Base-by-base conservation (phyloP, 2,113 vertebrate genomes). In the Pavo muticus region DNA sequence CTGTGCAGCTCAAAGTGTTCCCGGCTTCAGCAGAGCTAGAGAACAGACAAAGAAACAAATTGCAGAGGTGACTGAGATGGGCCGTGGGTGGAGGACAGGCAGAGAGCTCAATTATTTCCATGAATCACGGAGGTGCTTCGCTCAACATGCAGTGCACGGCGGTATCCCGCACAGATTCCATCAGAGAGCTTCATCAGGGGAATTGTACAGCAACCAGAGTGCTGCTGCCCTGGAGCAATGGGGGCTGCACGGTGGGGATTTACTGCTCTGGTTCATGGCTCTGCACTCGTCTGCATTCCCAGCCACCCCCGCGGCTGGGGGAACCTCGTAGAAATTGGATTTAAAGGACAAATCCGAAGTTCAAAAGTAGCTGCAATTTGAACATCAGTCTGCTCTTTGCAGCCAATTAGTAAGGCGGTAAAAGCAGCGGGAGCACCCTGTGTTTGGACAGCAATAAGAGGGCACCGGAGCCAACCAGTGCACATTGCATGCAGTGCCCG, bases 401-500 rank as follows among this genome's bases (percentile, higher is more conserved):
- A 95, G 78, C 79, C 76, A 84, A 47, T 96, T 95, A 95, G 63
- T 84, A 68, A 92, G 65, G 57, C 85, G 93, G 76, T 6, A 63
- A 81, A 90, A 91, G 90, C 93, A 95, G 94, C 61, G 1, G 92
- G 92, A 88, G 70, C 15, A 4, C 64, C 72, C 70, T 6, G 0
- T 91, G 92, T 95, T 97, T 95, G 95, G 95, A 97, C 85, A 95
- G 87, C 32, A 3, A 50, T 89, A 76, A 93, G 94, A 92, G 88
- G 76, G 73, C 89, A 86, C 42, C 9, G 61, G 84, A 96, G 93
- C 30, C 16, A 77, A 93, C 69, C 84, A 91, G 72, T 24, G 84
- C 3, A 32, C 77, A 61, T 67, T 87, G 95, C 92, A 87, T 56
- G 11, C 0, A 8, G 78, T 61, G 47, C 76, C n/a, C 80, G 87